Conservation (phyloP, 2,797 vertebrate species). For the Aldrovandia affinis region DNA sequence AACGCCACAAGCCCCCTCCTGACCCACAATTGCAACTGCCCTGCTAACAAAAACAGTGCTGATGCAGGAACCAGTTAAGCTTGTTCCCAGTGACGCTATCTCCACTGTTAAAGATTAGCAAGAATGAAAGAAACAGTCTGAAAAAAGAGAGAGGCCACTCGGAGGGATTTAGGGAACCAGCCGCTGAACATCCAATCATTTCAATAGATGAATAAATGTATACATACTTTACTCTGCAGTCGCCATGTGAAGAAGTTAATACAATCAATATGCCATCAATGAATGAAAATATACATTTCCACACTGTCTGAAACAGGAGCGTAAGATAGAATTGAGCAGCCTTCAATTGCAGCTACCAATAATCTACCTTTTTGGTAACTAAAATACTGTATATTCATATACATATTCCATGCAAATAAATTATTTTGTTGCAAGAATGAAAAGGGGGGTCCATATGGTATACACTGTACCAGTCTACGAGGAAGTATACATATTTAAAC, state of each 20-base stretch:
- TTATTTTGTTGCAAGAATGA: too few species aligned
- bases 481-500: too few species aligned
- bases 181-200: constrained; percentile 35
- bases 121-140: constrained; percentile 50
- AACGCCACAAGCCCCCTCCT: too few species aligned
- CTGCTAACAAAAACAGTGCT: background rate
- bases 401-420: background rate
- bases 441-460: too few species aligned
- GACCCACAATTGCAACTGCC: too few species aligned
- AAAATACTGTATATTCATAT: background rate
- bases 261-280: constrained; percentile 41
- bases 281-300: background rate
- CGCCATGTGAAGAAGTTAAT: constrained; percentile 56
- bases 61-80: background rate
- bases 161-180: constrained; percentile 7
- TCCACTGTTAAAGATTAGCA: background rate
- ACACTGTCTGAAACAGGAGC: background rate
- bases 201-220: constrained; percentile 53
- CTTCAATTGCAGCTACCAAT: background rate
- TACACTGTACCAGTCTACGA: too few species aligned
- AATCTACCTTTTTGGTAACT: too few species aligned
- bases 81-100: background rate
- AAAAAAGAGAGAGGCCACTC: constrained; percentile 28
- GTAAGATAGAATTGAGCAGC: background rate
- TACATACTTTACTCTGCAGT: constrained; percentile 67